Conservation (phyloP, 2,888 invertebrate species). For the Piscicola geometra region DNA sequence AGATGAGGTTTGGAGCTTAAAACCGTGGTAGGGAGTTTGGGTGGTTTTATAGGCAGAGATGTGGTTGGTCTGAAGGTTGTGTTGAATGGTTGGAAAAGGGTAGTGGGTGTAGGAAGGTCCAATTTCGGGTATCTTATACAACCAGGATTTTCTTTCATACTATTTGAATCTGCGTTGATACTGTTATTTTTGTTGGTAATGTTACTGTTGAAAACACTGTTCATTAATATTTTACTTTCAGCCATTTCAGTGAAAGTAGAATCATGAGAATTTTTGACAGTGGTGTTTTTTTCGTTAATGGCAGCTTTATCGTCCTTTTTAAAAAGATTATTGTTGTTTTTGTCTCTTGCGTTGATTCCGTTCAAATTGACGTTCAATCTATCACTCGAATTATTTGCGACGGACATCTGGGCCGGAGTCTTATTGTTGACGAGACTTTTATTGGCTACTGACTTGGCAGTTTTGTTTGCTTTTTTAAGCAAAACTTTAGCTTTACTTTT, state of each 20-base stretch:
- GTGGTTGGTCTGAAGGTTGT: background rate
- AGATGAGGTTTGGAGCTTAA: background rate
- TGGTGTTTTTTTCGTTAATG: background rate
- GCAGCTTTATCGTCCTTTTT: background rate
- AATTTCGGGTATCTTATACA: background rate
- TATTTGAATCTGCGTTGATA: too few relatives aligned
- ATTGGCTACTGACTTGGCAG: background rate
- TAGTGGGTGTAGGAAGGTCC: background rate
- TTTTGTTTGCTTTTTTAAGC: background rate
- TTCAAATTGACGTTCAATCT: background rate
- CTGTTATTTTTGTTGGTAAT: too few relatives aligned
- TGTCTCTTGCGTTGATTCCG: constrained; percentile 2
- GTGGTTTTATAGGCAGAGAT: background rate
- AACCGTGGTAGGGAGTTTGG: background rate
- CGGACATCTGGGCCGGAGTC: background rate
- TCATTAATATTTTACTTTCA: background rate
- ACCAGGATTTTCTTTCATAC: background rate
- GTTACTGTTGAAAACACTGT: constrained; percentile 6
- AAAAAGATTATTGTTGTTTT: background rate
- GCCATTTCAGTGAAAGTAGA: background rate
- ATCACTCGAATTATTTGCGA: background rate
- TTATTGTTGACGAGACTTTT: background rate
- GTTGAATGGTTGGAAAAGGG: constrained; percentile 2
- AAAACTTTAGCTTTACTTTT: background rate
- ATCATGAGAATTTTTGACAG: background rate